These are phyloP conservation scores for Nanorana parkeri DNA, from an alignment of 2,113 vertebrate genomes.

Conservation along the genomic window DNA sequence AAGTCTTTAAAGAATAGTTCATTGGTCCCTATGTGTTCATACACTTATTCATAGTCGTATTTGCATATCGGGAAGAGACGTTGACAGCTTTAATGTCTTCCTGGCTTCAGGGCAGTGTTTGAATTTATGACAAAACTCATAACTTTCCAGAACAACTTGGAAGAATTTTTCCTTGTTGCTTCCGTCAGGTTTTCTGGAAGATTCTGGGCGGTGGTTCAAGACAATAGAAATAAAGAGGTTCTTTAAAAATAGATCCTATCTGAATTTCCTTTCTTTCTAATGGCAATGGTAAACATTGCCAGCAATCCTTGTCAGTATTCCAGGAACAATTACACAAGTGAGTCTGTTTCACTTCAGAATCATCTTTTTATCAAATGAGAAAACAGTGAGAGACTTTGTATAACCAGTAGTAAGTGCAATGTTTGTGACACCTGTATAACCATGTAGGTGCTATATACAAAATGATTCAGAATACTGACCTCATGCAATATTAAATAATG, in stretches of 20 bases:
- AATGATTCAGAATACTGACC: no score
- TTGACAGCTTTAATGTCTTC: background rate
- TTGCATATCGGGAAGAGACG: background rate
- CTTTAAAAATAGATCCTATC: slow-evolving; percentile 3
- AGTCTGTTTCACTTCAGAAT: no score
- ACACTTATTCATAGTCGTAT: no score
- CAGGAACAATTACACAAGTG: slow-evolving; percentile 2
- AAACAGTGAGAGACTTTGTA: no score
- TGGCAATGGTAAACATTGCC: slow-evolving; percentile 19
- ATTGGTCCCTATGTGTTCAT: no score
- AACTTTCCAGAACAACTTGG: slow-evolving; percentile 5
- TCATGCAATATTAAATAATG: no score
- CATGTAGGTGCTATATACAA: no score
- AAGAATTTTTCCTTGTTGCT: background rate
- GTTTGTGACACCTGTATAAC: no score
- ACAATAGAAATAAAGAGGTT: slow-evolving; percentile 18
- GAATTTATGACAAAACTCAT: background rate
- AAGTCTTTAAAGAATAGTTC: no score
- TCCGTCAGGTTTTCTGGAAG: background rate
- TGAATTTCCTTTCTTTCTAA: slow-evolving; percentile 39
- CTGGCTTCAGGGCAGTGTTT: background rate
- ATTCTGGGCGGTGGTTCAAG: slow-evolving; percentile 14
- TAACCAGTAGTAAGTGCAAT: no score
- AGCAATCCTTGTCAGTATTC: slow-evolving; percentile 19
- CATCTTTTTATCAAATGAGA: no score